Base-by-base conservation (phyloP, 2,888 invertebrate genomes). In the Rhogogaster chlorosoma region DNA sequence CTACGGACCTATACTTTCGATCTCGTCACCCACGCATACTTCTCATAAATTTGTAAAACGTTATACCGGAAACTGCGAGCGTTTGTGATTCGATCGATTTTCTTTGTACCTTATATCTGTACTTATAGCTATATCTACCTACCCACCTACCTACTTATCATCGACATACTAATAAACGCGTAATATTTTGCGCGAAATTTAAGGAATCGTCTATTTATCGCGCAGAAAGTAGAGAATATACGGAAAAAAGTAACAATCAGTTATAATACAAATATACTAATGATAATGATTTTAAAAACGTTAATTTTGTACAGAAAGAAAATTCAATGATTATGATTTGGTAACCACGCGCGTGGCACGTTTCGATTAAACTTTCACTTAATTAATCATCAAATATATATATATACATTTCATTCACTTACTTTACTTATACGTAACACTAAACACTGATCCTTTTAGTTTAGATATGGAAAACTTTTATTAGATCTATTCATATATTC, bases 391-490 rank as follows among this genome's bases (percentile, higher is more conserved):
- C 18, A 15, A 67, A 67, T 18, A 53, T 67, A 1, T 29, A 5
- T 15, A 15, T 32, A 29, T 67, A 32, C 32, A 12, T 61, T 22
- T 26, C 61, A 26, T 26, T 26, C 2, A 26, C 61, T 29, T 32
- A 36, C 7, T 53, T 70, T n/a, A 70, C 71, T 42, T 18, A n/a
- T 36, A 73, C 22, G 71, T 42, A 73, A 42, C 71, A 49, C 18
- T 29, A n/a, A 26, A 15, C 32, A 32, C 12, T 77, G 45, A 45
- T 77, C 49, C 45, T 49, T 18, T 77, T 49, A 77, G 45, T 49
- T 77, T 77, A 2, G n/a, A 77, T 53, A 77, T 29, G 77, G 29
- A 38, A 57, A 84, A 71, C 42, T 70, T 49, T 85, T 85, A 61
- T 57, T 73, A 75, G n/a, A 64, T 49, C 36, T 78, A 49, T 77